Conservation (phyloP, 2,888 invertebrate species). For the Brachypalpus laphriformis region DNA sequence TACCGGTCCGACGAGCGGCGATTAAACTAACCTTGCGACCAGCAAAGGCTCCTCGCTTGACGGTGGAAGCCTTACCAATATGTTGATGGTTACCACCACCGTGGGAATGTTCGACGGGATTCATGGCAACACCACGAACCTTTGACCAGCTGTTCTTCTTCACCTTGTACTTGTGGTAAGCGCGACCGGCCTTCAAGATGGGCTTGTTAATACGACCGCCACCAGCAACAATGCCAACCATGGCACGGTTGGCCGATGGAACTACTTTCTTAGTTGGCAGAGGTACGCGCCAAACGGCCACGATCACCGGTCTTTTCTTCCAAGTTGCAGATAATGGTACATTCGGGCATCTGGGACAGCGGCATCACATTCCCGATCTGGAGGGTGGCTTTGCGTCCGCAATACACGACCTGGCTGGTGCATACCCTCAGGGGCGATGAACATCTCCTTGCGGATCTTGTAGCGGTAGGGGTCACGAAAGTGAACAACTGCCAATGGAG, state of each 20-base stretch:
- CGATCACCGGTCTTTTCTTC: conserved; percentile 99
- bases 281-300: conserved; percentile 98
- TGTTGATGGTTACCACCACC: conserved; percentile 99
- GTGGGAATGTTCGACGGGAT: conserved; percentile 99
- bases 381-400: conserved; percentile 96
- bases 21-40: conserved; percentile 99
- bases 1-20: conserved; percentile 99
- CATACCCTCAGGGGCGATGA: conserved; percentile 99
- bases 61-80: conserved; percentile 99
- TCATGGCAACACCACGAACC: conserved; percentile 99
- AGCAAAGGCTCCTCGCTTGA: conserved; percentile 98
- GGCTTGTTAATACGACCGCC: conserved; percentile 99
- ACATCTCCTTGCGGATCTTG: conserved; percentile 97
- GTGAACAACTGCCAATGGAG: conserved; percentile 97
- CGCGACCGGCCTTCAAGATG: conserved; percentile 98
- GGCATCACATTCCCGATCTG: conserved; percentile 98
- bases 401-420: conserved; percentile 99
- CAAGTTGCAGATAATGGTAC: conserved; percentile 99
- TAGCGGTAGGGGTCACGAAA: conserved; percentile 99
- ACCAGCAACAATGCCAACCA: conserved; percentile 99
- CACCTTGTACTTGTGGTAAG: conserved; percentile 99
- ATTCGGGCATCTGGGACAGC: conserved; percentile 99
- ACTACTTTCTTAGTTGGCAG: conserved; percentile 99
- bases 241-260: conserved; percentile 99
- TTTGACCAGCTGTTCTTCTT: conserved; percentile 99